Evolutionary conservation across 2,797 vertebrate species (phyloP).

Genomic region (Pangasius krempfi): DNA sequence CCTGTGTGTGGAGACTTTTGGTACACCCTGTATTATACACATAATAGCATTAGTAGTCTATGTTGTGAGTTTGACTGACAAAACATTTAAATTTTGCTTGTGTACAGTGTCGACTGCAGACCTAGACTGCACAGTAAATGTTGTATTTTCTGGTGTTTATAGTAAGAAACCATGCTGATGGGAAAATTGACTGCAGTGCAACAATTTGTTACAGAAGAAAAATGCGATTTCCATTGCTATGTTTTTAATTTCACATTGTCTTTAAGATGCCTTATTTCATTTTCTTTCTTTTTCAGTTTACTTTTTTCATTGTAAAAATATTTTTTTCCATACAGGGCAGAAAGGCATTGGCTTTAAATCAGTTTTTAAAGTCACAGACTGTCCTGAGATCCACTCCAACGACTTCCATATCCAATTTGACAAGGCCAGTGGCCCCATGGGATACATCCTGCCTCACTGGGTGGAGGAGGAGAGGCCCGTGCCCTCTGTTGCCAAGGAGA

Average conservation of each 20-base stretch:
- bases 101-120: not conserved
- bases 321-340: conserved; percentile 70
- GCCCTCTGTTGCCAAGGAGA: conserved; percentile 55
- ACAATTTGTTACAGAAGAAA: not conserved
- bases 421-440: conserved; percentile 78
- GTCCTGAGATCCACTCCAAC: conserved; percentile 82
- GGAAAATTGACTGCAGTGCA: not conserved
- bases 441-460: conserved; percentile 84
- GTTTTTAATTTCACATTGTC: not conserved
- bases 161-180: not conserved
- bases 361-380: conserved; percentile 81
- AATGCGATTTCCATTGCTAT: not conserved
- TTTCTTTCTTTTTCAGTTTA: not conserved
- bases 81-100: not conserved
- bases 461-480: conserved; percentile 67
- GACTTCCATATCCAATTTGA: conserved; percentile 79
- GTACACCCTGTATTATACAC: not conserved
- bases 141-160: not conserved
- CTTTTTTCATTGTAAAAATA: not conserved
- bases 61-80: not conserved
- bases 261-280: not conserved
- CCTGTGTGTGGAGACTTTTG: no score
- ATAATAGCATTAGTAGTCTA: not conserved
- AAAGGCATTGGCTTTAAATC: conserved; percentile 85
- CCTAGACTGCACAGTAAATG: not conserved